Conservation (phyloP, 1,140 invertebrate genomes). For the Orussus abietinus region DNA sequence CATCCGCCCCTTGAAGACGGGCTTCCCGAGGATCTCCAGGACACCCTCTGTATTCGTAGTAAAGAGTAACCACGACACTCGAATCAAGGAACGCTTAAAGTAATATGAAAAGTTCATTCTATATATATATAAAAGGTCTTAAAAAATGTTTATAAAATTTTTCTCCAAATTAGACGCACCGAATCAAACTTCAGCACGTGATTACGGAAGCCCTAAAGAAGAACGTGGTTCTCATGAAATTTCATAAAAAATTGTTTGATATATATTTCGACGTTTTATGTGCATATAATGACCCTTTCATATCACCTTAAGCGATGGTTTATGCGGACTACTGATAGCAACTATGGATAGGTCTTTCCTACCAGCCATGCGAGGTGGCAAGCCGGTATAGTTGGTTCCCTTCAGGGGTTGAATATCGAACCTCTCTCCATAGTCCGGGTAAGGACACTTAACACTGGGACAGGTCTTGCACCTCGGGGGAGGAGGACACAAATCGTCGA, state of each 20-base stretch:
- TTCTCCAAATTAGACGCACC: too few relatives aligned
- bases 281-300: too few relatives aligned
- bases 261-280: too few relatives aligned
- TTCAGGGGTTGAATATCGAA: constrained; percentile 36
- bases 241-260: too few relatives aligned
- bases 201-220: too few relatives aligned
- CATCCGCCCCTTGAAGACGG: constrained; percentile 79
- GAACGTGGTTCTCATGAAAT: too few relatives aligned
- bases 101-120: constrained; percentile 8
- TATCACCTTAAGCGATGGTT: too few relatives aligned
- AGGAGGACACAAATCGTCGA: constrained; percentile 52
- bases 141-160: constrained; percentile 4
- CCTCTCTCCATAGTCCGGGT: constrained; percentile 32
- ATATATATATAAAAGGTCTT: too few relatives aligned
- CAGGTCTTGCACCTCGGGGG: constrained; percentile 48
- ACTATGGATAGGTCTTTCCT: too few relatives aligned
- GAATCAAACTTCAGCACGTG: neutral
- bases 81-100: constrained; percentile 12
- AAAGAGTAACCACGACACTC: too few relatives aligned
- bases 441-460: constrained; percentile 44
- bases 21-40: constrained; percentile 86
- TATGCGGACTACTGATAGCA: too few relatives aligned
- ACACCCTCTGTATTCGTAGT: constrained; percentile 84
- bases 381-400: constrained; percentile 36
- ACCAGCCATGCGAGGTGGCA: constrained; percentile 38